A percentile compares a stretch with the other conserved stretches of the same genome.
Conservation (phyloP, 2,888 invertebrate genomes). For the Chaetogeoica ovagalla region DNA sequence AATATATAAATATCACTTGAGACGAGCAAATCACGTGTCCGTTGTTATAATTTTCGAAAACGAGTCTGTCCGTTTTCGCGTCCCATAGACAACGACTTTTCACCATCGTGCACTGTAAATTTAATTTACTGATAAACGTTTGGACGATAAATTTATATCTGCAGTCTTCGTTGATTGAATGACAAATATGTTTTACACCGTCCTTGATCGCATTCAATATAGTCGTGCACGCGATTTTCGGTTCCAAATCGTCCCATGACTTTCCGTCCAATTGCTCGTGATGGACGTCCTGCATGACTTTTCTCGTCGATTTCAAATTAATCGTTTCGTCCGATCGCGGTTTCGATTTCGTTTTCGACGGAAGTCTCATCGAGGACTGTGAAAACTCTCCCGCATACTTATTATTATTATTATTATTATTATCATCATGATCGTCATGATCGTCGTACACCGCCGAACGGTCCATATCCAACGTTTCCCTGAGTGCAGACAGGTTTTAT, state of each 20-base stretch:
- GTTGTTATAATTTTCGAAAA: background rate
- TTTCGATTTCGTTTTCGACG: background rate
- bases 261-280: background rate
- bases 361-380: constrained; percentile 8
- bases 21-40: background rate
- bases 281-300: background rate
- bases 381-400: background rate
- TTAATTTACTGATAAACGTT: background rate
- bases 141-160: constrained; percentile 10
- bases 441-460: no score
- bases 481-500: no score
- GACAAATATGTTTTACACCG: background rate
- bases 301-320: background rate
- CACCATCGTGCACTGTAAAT: background rate
- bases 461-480: no score
- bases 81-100: constrained; percentile 27
- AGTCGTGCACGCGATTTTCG: background rate
- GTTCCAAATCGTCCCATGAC: constrained; percentile 13
- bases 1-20: constrained; percentile 16
- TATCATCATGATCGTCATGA: background rate
- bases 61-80: background rate
- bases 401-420: no score
- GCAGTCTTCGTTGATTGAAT: background rate
- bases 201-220: background rate
- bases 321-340: background rate